Conservation (phyloP, 2,888 invertebrate genomes). For the Malachius bipustulatus region DNA sequence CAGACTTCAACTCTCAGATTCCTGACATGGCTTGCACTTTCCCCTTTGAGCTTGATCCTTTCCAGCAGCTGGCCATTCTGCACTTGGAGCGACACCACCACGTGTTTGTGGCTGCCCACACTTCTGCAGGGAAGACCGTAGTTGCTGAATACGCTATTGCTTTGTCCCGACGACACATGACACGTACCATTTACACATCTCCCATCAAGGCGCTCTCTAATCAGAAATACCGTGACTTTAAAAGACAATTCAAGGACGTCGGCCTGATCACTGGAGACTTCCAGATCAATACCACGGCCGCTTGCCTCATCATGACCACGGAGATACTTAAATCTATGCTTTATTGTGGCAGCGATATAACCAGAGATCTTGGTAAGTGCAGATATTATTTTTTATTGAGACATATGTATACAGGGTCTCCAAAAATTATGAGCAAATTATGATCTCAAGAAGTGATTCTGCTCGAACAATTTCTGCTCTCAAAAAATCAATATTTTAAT, state of each 20-base stretch:
- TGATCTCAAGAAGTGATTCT: too few species aligned
- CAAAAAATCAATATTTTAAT: too few species aligned
- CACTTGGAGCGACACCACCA: conserved; percentile 88
- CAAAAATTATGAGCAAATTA: too few species aligned
- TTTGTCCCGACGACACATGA: conserved; percentile 82
- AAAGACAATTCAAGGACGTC: conserved; percentile 81
- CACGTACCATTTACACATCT: conserved; percentile 91
- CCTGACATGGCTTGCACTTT: conserved; percentile 76
- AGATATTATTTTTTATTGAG: too few species aligned
- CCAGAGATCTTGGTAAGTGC: conserved; percentile 91
- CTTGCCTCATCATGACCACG: conserved; percentile 98
- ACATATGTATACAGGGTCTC: too few species aligned
- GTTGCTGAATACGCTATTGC: conserved; percentile 99
- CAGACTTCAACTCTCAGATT: conserved; percentile 67
- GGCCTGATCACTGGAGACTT: conserved; percentile 92
- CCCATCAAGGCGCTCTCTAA: conserved; percentile 98
- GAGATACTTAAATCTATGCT: conserved; percentile 96
- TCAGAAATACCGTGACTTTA: conserved; percentile 97
- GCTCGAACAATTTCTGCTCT: too few species aligned
- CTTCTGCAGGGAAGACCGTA: conserved; percentile 97
- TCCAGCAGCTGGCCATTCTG: conserved; percentile 94
- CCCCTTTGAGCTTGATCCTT: conserved; percentile 89
- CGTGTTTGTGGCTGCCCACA: conserved; percentile 98
- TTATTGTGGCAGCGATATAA: conserved; percentile 86
- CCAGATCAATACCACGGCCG: conserved; percentile 85